A percentile compares a stretch with the other conserved stretches of the same genome.
Conservation (phyloP, 2,113 vertebrate genomes). For the Australoheros scitulus region DNA sequence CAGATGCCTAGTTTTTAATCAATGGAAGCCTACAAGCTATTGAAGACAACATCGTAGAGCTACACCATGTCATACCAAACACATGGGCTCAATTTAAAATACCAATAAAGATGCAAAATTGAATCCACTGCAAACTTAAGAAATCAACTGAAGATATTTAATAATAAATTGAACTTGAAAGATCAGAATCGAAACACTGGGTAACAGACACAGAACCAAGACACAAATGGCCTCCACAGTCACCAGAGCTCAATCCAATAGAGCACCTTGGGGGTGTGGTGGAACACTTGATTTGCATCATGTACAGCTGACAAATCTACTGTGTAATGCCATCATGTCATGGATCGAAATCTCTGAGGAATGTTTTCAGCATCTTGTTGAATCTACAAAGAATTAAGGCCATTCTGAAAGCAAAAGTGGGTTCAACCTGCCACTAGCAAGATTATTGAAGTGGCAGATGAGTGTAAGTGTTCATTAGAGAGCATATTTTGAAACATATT, state of each 20-base stretch:
- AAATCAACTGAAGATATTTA: no score
- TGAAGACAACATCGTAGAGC: neutral
- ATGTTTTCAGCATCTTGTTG: neutral
- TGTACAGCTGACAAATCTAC: neutral
- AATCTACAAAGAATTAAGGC: neutral
- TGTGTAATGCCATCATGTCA: neutral
- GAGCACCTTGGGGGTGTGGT: neutral
- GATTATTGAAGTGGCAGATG: neutral
- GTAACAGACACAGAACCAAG: no score
- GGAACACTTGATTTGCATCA: neutral
- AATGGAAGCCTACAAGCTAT: neutral
- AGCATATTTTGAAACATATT: neutral
- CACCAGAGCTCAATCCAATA: neutral
- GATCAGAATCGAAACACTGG: no score
- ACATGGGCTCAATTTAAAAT: neutral
- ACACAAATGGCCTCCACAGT: neutral
- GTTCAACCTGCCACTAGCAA: neutral
- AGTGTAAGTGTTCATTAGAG: neutral
- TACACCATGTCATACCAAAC: neutral
- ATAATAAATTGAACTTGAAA: no score
- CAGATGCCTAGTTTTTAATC: conserved; percentile 3
- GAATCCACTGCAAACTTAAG: no score
- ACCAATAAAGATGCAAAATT: neutral
- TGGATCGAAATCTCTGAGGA: neutral
- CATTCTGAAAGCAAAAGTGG: neutral